A percentile compares a stretch with the other conserved stretches of the same genome.
These are phyloP conservation scores for Ispidina picta DNA, from an alignment of 2,797 vertebrate species.

Conservation along the genomic window DNA sequence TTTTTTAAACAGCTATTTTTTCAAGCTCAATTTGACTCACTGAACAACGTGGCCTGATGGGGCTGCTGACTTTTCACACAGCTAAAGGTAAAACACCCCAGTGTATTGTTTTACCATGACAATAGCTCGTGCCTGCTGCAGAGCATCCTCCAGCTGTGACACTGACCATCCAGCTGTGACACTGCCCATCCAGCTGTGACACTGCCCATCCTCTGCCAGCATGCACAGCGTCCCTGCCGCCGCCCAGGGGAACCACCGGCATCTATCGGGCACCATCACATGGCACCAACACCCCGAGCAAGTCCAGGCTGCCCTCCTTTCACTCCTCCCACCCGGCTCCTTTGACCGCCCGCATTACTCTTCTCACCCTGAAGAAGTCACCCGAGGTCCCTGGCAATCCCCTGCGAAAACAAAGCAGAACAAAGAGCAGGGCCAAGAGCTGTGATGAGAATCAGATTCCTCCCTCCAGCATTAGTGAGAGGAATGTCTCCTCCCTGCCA, in stretches of 20 bases:
- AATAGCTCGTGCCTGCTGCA: not conserved
- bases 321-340: not conserved
- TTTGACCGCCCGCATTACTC: not conserved
- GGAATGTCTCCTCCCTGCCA: not conserved
- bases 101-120: not conserved
- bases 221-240: not conserved
- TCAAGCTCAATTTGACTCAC: not conserved
- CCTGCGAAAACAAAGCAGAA: not conserved
- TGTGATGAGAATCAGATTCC: not conserved
- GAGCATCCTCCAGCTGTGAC: not conserved
- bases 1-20: not conserved
- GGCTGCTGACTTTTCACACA: not conserved
- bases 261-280: rapidly evolving
- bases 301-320: not conserved
- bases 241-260: not conserved
- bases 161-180: no score
- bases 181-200: no score
- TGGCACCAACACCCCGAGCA: rapidly evolving
- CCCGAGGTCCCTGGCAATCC: not conserved
- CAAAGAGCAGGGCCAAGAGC: not conserved
- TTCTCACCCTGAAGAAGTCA: not conserved
- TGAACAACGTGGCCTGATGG: not conserved
- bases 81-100: not conserved
- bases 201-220: not conserved
- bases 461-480: not conserved